Base-by-base conservation (phyloP, 2,797 vertebrate genomes). In the Hippopotamyrus pictus region DNA sequence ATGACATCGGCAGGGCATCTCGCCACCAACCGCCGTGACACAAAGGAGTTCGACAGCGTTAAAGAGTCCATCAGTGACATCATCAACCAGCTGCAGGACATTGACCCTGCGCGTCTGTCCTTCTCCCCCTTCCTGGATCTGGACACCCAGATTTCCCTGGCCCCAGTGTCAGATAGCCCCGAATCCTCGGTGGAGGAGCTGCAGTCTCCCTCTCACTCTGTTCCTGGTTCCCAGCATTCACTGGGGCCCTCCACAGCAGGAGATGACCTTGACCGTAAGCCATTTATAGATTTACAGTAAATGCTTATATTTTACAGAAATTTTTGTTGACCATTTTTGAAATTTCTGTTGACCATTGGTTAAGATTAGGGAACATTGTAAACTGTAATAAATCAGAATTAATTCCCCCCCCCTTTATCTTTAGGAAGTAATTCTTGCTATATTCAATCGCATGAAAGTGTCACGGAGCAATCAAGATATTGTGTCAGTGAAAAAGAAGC, bases 41-140 rank as follows among this genome's bases (percentile, higher is more conserved):
- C 50, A 73, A 95, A 96, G 90, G 95, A 96, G 93, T 94, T 96
- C 12, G 95, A 96, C 93, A 95, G 93, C 91, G 94, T 96, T 93
- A 96, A 96, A 92, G 95, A 95, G 93, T 96, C 96, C 86, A 95
- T 96, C 90, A 95, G 95, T 2, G 96, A 97, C 92, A 96, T 97
- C 90, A 95, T 96, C 91, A 95, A 96, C 92, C 96, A 96, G 93
- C 95, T 97, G 84, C 95, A 95, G 92, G 96, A 96, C 92, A 96
- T 96, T 2, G 96, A 96, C 90, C 96, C 96, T 0, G 93, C 94
- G 88, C 91, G 95, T 59, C 95, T 97, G 50, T 96, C 96, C 91
- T 96, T 96, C 93, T 96, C 96, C 8, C 96, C 96, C 0, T 96
- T 96, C 92, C 92, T 96, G 86, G 96, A 96, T 92, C 92, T 96